Percentiles rank a stretch among this genome's conserved stretches.
Conservation (phyloP, 37 sponge, comb jelly and placozoan genomes). For the Ephydatia muelleri region DNA sequence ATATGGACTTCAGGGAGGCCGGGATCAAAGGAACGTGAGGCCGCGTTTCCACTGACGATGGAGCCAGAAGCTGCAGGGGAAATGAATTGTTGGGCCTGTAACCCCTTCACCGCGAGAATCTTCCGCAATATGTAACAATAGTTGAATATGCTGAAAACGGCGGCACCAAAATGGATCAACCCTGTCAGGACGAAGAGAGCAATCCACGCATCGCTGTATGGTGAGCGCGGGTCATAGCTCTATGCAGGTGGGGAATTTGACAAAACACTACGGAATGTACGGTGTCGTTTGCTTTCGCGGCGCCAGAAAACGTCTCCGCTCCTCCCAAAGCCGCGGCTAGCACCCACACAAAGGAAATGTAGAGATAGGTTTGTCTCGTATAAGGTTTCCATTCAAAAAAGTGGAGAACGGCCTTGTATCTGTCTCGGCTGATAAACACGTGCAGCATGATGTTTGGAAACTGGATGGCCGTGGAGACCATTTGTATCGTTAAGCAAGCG, state of each 20-base stretch:
- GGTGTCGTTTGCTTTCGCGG: neutral
- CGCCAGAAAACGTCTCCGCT: neutral
- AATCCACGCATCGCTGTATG: neutral
- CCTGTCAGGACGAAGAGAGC: neutral
- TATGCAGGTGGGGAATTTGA: neutral
- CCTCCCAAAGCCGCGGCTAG: neutral
- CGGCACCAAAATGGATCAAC: neutral
- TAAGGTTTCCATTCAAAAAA: neutral
- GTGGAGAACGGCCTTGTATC: neutral
- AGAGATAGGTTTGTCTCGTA: neutral
- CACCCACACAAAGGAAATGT: neutral
- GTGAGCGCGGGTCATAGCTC: neutral
- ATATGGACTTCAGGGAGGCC: neutral
- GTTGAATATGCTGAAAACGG: neutral
- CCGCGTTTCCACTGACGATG: neutral
- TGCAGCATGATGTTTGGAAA: neutral
- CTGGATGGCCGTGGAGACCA: neutral
- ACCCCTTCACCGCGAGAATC: neutral
- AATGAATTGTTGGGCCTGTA: neutral
- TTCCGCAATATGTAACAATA: neutral
- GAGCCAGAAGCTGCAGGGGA: no score
- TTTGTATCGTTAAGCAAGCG: neutral
- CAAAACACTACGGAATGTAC: neutral
- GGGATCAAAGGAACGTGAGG: no score
- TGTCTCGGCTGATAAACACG: neutral